Conservation (phyloP, 2,113 vertebrate genomes). For the Pedionomus torquatus region DNA sequence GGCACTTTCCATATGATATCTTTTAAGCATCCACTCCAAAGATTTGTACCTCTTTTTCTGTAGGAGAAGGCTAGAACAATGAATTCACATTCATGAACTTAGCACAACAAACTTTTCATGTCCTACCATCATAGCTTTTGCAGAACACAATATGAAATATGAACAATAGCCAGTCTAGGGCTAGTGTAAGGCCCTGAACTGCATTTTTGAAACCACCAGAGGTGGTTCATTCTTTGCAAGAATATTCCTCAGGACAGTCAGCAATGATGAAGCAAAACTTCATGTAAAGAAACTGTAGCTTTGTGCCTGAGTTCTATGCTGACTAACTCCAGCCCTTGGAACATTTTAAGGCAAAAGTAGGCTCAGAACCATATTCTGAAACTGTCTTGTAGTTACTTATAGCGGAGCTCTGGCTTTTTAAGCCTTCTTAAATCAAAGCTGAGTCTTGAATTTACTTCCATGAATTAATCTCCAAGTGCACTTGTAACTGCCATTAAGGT, state of each 20-base stretch:
- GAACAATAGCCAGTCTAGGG: background rate
- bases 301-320: background rate
- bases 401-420: background rate
- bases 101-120: rapidly evolving
- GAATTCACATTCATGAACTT: background rate
- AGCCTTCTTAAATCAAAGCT: background rate
- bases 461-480: background rate
- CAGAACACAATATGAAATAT: background rate
- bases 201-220: background rate
- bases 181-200: background rate
- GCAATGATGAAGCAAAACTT: background rate
- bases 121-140: background rate
- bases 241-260: background rate
- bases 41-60: background rate
- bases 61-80: background rate
- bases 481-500: background rate
- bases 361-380: background rate
- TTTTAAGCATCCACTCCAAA: background rate
- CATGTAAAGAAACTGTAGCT: background rate
- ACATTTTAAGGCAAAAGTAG: background rate
- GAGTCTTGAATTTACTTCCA: background rate
- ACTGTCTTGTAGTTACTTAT: background rate
- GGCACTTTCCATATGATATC: background rate
- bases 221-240: background rate
- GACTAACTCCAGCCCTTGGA: background rate